Evolutionary conservation across 2,797 vertebrate species (phyloP).

Genomic region (Lepilemur ruficaudatus): DNA sequence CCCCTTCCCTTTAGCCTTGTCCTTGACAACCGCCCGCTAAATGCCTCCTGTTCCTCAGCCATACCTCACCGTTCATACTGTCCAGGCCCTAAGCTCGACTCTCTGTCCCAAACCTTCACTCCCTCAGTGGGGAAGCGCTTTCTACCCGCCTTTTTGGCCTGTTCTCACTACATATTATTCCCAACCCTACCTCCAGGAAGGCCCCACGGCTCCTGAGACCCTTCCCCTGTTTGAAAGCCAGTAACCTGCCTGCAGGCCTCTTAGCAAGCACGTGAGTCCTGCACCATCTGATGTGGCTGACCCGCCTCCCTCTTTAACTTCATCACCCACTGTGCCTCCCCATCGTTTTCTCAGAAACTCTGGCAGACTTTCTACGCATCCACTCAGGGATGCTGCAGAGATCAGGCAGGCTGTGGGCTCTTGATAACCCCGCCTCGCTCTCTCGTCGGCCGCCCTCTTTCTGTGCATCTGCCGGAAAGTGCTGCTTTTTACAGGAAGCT

Average conservation of each 20-base stretch:
- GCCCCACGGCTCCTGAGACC: not conserved
- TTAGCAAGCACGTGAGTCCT: not conserved
- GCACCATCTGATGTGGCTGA: not conserved
- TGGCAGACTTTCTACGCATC: not conserved
- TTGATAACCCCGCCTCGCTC: not conserved
- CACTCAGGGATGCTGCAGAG: not conserved
- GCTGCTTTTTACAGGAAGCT: not conserved
- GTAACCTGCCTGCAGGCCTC: not conserved
- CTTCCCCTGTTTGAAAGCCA: not conserved
- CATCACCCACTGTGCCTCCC: too few relatives aligned
- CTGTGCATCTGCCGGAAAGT: not conserved
- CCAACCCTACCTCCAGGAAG: not conserved
- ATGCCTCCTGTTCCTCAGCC: not conserved
- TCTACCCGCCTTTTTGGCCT: not conserved
- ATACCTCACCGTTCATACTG: not conserved
- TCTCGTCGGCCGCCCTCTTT: not conserved
- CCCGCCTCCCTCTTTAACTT: not conserved
- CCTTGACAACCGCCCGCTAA: accelerated
- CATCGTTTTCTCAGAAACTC: not conserved
- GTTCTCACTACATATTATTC: not conserved
- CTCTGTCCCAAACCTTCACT: not conserved
- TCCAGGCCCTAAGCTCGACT: not conserved
- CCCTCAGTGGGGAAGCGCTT: not conserved
- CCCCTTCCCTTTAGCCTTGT: not conserved
- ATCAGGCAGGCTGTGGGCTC: not conserved